These are phyloP conservation scores for Parnassius mnemosyne DNA, from an alignment of 2,888 invertebrate genomes.

Conservation along the genomic window DNA sequence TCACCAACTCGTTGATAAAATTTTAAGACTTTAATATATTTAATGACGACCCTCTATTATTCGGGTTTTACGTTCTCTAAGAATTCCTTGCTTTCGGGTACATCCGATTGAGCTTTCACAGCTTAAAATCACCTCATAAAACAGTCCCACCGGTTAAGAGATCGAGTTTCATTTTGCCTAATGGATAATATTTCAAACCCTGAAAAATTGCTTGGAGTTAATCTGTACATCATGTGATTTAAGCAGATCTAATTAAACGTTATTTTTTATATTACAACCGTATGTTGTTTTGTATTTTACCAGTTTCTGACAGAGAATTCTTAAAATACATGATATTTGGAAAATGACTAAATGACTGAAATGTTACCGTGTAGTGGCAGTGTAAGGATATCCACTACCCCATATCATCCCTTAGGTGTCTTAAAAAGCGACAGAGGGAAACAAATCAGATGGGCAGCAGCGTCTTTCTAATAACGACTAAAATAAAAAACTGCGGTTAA, in stretches of 20 bases:
- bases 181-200: not conserved
- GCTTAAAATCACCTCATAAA: slow-evolving; percentile 3
- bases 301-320: not conserved
- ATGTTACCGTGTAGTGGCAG: too few species aligned
- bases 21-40: slow-evolving; percentile 10
- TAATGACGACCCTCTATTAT: slow-evolving; percentile 1
- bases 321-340: not conserved
- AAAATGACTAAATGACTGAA: not conserved
- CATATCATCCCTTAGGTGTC: too few species aligned
- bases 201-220: too few species aligned
- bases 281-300: not conserved
- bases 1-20: slow-evolving; percentile 1
- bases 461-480: too few species aligned
- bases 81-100: not conserved
- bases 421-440: too few species aligned
- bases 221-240: not conserved
- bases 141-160: not conserved
- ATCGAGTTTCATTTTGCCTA: not conserved
- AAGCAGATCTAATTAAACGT: not conserved
- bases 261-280: not conserved
- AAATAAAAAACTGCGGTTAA: too few species aligned
- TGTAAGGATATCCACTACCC: too few species aligned
- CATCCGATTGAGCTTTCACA: not conserved
- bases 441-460: too few species aligned
- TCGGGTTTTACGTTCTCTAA: slow-evolving; percentile 1